Percentiles rank a stretch among this genome's conserved stretches.
phyloP scores from a whole-genome alignment of 2,797 vertebrate genomes.

The Phalanger gymnotis region DNA sequence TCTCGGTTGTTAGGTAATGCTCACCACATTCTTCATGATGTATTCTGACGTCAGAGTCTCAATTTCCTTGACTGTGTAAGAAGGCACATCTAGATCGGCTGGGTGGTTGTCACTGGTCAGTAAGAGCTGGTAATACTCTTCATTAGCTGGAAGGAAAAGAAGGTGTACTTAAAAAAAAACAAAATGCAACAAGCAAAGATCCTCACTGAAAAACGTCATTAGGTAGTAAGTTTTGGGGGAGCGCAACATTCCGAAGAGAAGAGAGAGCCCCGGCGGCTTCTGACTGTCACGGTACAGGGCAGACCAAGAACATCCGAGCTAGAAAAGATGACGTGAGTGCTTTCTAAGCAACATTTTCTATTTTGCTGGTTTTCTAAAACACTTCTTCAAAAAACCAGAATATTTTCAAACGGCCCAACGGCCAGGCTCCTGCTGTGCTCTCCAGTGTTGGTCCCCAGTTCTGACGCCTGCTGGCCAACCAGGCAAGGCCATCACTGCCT shows the following conservation, averaged over 20 bases:
- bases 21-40: slow-evolving; percentile 93
- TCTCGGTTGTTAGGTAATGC: slow-evolving; percentile 54
- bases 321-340: rapidly evolving
- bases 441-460: no score
- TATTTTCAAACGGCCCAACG: no score
- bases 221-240: rapidly evolving
- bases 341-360: background rate
- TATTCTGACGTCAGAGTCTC: slow-evolving; percentile 93
- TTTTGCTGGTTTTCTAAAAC: background rate
- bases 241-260: no score
- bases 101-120: slow-evolving; percentile 92
- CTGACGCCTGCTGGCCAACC: background rate
- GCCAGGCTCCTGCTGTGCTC: no score
- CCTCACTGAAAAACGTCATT: background rate
- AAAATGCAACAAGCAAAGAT: background rate
- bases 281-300: no score
- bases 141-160: slow-evolving; percentile 88
- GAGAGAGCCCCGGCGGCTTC: background rate
- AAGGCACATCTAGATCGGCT: slow-evolving; percentile 89
- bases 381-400: background rate
- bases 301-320: no score
- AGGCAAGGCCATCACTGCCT: background rate
- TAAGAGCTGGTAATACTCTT: slow-evolving; percentile 95
- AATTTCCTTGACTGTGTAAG: slow-evolving; percentile 93
- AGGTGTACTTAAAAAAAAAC: background rate